A percentile compares a stretch with the other conserved stretches of the same genome.
Evolutionary conservation across 2,113 vertebrate species (phyloP).

Genomic region (Puma concolor): DNA sequence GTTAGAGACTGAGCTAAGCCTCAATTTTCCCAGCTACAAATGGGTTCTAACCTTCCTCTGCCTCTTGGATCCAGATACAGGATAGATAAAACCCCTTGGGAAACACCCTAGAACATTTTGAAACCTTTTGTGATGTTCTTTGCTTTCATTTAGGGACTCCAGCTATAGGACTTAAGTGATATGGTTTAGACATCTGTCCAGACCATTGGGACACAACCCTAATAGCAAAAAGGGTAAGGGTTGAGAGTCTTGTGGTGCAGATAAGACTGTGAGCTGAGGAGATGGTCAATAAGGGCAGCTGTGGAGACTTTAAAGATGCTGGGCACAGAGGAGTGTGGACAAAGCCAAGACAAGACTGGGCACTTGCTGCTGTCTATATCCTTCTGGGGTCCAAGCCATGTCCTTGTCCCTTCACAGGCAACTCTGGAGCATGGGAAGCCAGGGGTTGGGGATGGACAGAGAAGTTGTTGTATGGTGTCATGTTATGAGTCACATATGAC

Average conservation of each 20-base stretch:
- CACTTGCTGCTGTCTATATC: neutral
- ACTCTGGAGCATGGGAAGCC: neutral
- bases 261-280: conserved; percentile 61
- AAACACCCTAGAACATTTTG: neutral
- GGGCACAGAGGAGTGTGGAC: neutral
- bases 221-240: neutral
- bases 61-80: neutral
- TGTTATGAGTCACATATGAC: neutral
- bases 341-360: neutral
- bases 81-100: neutral
- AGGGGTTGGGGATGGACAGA: neutral
- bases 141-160: neutral
- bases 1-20: neutral
- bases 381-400: neutral
- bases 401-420: conserved; percentile 49
- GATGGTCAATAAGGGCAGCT: neutral
- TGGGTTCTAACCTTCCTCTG: neutral
- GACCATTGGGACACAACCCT: neutral
- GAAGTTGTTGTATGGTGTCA: conserved; percentile 35
- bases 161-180: neutral
- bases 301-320: neutral
- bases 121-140: neutral
- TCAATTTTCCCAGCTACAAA: neutral
- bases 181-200: neutral
- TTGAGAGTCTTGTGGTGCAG: conserved; percentile 63